A percentile compares a stretch with the other conserved stretches of the same genome.
Evolutionary conservation across 2,888 invertebrate species (phyloP).

Genomic region (Acrobasis consociella): DNA sequence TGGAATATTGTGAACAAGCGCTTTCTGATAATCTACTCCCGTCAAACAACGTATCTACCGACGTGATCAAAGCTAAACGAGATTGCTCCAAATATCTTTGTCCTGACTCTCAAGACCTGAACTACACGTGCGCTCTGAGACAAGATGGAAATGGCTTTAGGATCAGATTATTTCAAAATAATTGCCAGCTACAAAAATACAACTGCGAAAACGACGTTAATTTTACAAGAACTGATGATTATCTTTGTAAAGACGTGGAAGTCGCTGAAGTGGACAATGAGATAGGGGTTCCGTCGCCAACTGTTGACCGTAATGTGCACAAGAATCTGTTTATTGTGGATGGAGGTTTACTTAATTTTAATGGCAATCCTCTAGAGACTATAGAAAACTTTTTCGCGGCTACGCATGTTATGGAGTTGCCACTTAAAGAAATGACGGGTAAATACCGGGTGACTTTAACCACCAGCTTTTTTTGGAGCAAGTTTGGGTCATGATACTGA

Average conservation of each 20-base stretch:
- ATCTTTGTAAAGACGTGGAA: constrained; percentile 48
- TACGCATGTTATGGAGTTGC: constrained; percentile 61
- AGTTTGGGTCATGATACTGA: too few relatives aligned
- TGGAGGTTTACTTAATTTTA: constrained; percentile 45
- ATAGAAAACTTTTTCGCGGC: constrained; percentile 64
- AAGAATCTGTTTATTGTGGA: constrained; percentile 56
- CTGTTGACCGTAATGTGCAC: constrained; percentile 1
- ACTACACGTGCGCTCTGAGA: constrained; percentile 53
- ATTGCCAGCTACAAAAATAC: constrained; percentile 51
- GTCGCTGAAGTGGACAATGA: constrained; percentile 19
- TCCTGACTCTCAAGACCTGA: constrained; percentile 11
- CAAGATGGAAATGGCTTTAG: constrained; percentile 54
- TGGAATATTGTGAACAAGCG: constrained; percentile 48
- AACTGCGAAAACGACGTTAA: constrained; percentile 50
- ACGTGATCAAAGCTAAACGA: not conserved
- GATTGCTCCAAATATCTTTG: not conserved
- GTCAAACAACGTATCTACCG: not conserved
- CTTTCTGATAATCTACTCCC: constrained; percentile 28
- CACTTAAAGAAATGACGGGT: constrained; percentile 45
- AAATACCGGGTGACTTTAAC: not conserved
- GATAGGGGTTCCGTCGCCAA: constrained; percentile 1
- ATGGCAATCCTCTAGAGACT: constrained; percentile 53
- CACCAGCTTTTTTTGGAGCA: not conserved
- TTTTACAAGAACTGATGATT: constrained; percentile 51
- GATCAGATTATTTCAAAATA: constrained; percentile 52